Base-by-base conservation (phyloP, 2,113 vertebrate species). In the Ceyx margarethae region DNA sequence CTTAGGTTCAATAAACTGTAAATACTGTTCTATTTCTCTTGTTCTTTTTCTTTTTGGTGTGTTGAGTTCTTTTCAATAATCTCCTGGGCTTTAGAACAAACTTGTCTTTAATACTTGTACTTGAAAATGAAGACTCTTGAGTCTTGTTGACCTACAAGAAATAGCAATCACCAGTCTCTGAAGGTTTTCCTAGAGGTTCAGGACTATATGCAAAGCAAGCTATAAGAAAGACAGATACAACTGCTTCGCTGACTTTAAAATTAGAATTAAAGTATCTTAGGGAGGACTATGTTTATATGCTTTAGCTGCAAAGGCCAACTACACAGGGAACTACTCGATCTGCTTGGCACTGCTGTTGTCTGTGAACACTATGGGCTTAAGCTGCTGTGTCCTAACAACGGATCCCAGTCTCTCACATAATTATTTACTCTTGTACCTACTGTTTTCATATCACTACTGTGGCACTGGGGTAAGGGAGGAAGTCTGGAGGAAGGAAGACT, bases 61-160 rank as follows among this genome's bases (percentile, higher is more conserved):
- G 18, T 61, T 86, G 35, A 64, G 5, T 53, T 35, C 33, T 73
- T 58, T 56, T 64, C 65, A 88, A 23, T 62, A 89, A 65, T n/a
- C 40, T 90, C 66, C 57, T 35, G 67, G n/a, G 64, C 15, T 69
- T 77, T 51, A 77, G 56, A 83, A 87, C 15, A 64, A 83, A 90
- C n/a, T 87, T 91, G 40, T 83, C 43, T 85, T 83, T 74, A 88
- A 61, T 61, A 48, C 21, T 67, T 71, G 46, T 56, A 31, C 68
- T 90, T 91, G 72, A 79, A 95, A 89, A 90, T 51, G 42, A 79
- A 80, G 72, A 14, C 68, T 86, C 62, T 67, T 51, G 83, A 81
- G 73, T 43, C n/a, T 21, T 64, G 22, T 58, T 85, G 73, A 81
- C 72, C 31, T 78, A 42, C 23, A 83, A 76, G 67, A 31, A 92